Base-by-base conservation (phyloP, 2,888 invertebrate genomes). In the Melanostoma scalare region DNA sequence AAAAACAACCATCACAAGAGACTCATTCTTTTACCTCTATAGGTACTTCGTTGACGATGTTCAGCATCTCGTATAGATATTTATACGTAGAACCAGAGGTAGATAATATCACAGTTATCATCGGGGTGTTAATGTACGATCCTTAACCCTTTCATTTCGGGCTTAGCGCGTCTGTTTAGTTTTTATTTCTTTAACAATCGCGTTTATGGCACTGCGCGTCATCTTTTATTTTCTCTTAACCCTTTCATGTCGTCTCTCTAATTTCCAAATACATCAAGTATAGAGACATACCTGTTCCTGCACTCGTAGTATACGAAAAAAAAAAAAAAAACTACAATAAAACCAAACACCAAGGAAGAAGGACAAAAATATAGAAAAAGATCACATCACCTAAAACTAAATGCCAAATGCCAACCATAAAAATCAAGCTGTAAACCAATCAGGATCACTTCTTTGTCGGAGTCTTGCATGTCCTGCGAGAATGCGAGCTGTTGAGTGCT, bases 371-470 rank as follows among this genome's bases (percentile, higher is more conserved):
- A 71, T 9, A 65, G 33, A 42, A 60, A 58, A 53, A 42, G 53
- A 71, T 72, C 71, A 48, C 65, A 80, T 80, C 75, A 71, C 53
- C 69, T 81, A 52, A 20, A 20, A 20, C 20, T 20, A 20, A 20
- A 20, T 20, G 20, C 20, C 20, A 20, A 81, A 76, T 81, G 60
- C 71, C 63, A 52, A 52, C 55, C 60, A 79, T 84, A 84, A 77
- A 20, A 82, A 48, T n/a, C 35, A 65, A 65, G 71, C 44, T 75
- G 84, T 84, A 84, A 84, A 84, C 79, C 84, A 74, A 84, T 84
- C 84, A 84, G 84, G 79, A 84, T 65, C 63, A 6, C 2, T 10
- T 67, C 71, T 84, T 84, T 79, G 79, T 84, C 84, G 84, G 84
- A 79, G 69, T 30, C 69, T 74, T 69, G 74, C 84, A 71, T 67